Conservation (phyloP, 2,888 invertebrate species). For the Lasioglossum morio region DNA sequence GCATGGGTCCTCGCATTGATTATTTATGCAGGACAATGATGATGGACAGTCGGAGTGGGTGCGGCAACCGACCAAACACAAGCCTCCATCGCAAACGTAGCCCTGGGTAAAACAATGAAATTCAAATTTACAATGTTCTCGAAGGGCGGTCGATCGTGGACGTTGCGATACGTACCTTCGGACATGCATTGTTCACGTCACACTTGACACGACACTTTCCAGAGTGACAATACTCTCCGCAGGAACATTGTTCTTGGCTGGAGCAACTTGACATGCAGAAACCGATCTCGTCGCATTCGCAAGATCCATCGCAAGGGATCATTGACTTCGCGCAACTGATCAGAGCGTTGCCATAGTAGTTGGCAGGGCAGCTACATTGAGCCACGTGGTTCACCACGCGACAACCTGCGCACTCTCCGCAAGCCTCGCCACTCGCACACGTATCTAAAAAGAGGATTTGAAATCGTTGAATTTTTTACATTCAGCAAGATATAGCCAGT, state of each 20-base stretch:
- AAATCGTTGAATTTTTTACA: too few relatives aligned
- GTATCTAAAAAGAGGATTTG: constrained; percentile 87
- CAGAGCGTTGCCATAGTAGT: constrained; percentile 93
- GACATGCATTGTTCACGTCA: constrained; percentile 89
- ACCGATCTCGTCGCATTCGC: constrained; percentile 93
- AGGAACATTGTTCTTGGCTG: constrained; percentile 89
- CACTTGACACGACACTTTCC: constrained; percentile 92
- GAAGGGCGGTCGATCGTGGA: too few relatives aligned
- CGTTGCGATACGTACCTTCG: constrained; percentile 79
- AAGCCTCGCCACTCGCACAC: constrained; percentile 90
- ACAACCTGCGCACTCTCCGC: constrained; percentile 94
- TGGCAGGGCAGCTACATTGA: constrained; percentile 93
- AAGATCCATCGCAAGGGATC: constrained; percentile 90
- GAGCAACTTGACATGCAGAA: constrained; percentile 91
- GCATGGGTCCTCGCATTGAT: constrained; percentile 91
- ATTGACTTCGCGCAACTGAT: constrained; percentile 91
- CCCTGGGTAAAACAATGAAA: constrained; percentile 84
- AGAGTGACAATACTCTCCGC: constrained; percentile 91
- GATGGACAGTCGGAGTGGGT: constrained; percentile 92
- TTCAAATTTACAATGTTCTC: neutral
- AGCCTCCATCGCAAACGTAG: constrained; percentile 90
- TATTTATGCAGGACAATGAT: constrained; percentile 90
- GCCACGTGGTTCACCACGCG: constrained; percentile 93
- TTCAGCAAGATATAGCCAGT: too few relatives aligned
- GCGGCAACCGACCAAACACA: constrained; percentile 92